Evolutionary conservation across 1,140 invertebrate genomes (phyloP).

Genomic region (Trinorchestia longiramus): DNA sequence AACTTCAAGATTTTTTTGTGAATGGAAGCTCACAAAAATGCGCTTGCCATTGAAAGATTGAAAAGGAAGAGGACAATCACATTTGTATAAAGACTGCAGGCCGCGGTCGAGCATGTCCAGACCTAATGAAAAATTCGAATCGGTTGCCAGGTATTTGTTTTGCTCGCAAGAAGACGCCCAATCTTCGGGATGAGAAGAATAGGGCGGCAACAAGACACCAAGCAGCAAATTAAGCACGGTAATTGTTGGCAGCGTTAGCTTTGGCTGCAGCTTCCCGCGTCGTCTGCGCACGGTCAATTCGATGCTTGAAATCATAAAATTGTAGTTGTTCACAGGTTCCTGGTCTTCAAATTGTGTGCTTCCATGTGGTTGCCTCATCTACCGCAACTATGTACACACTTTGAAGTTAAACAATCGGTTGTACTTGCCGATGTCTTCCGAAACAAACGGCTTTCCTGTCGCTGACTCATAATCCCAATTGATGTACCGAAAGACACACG

Average conservation of each 20-base stretch:
- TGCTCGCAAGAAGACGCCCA: background rate
- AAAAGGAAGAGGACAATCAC: background rate
- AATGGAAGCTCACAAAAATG: background rate
- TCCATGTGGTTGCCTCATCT: no score
- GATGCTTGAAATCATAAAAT: no score
- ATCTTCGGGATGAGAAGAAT: background rate
- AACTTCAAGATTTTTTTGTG: no score
- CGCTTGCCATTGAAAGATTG: background rate
- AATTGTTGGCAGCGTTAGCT: background rate
- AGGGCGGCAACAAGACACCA: background rate
- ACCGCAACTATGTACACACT: background rate
- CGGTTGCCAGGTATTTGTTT: background rate
- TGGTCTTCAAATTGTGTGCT: no score
- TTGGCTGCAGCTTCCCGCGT: background rate
- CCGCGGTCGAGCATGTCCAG: background rate
- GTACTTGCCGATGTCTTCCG: no score
- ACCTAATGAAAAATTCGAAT: background rate
- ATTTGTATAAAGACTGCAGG: background rate
- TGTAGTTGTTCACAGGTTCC: no score
- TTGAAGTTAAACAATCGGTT: background rate
- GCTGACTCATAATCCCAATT: no score
- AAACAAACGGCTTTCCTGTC: no score
- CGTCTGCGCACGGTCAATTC: no score
- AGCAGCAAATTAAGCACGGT: background rate
- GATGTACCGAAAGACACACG: no score